A percentile compares a stretch with the other conserved stretches of the same genome.
phyloP scores from a whole-genome alignment of 2,888 invertebrate species.

The Nomada lathburiana region DNA sequence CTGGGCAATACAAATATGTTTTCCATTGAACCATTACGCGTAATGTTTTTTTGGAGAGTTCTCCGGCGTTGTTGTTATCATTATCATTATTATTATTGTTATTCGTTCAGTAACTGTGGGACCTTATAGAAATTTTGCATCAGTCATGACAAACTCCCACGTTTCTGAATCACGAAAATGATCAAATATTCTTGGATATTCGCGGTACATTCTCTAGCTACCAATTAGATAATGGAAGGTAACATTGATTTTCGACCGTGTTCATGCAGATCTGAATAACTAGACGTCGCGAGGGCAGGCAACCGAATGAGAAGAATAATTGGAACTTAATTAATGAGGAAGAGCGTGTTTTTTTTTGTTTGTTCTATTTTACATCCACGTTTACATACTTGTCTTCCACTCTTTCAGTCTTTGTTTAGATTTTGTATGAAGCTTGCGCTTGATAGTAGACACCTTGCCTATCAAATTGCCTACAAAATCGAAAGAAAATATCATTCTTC shows the following conservation, averaged over 20 bases:
- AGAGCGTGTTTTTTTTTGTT: conserved; percentile 40
- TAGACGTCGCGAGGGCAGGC: conserved; percentile 56
- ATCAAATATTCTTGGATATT: conserved; percentile 16
- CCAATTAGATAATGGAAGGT: conserved; percentile 22
- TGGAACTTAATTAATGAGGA: conserved; percentile 57
- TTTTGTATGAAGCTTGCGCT: conserved; percentile 81
- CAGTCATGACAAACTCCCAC: conserved; percentile 31
- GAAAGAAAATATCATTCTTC: conserved; percentile 68
- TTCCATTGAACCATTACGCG: no score
- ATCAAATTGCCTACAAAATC: conserved; percentile 81
- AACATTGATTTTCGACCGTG: conserved; percentile 24
- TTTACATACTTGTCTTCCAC: conserved; percentile 82
- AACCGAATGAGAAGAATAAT: conserved; percentile 54
- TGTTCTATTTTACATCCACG: conserved; percentile 58
- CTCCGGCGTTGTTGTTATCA: no score
- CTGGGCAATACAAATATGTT: no score
- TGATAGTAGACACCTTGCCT: conserved; percentile 82
- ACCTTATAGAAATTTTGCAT: conserved; percentile 55
- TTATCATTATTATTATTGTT: background rate
- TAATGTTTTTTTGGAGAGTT: no score
- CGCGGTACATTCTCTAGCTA: conserved; percentile 23
- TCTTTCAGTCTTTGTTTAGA: conserved; percentile 80
- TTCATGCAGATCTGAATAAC: conserved; percentile 71
- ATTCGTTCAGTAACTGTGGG: conserved; percentile 14
- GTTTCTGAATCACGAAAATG: conserved; percentile 31